A percentile compares a stretch with the other conserved stretches of the same genome.
Evolutionary conservation across 2,113 vertebrate genomes (phyloP).

Genomic region (Capreolus pygargus): DNA sequence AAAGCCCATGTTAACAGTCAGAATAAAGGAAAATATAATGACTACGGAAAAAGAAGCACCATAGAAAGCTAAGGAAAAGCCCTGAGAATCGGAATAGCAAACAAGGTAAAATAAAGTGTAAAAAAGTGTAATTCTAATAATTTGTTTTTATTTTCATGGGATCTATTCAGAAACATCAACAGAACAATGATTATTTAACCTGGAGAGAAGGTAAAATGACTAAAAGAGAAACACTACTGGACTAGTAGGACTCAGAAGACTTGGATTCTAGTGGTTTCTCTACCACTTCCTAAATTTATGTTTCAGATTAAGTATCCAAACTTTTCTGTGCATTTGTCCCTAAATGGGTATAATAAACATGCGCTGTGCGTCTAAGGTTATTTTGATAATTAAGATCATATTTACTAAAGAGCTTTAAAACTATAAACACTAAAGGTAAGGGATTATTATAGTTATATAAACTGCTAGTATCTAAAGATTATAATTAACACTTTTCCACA

Average conservation of each 20-base stretch:
- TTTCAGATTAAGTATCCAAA: neutral
- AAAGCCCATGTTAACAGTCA: neutral
- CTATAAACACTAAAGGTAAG: neutral
- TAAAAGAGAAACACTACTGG: neutral
- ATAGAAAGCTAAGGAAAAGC: neutral
- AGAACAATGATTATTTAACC: slow-evolving; percentile 4
- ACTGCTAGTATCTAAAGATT: neutral
- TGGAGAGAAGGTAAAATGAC: neutral
- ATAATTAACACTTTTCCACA: slow-evolving; percentile 25
- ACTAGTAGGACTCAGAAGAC: slow-evolving; percentile 9
- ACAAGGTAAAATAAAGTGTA: neutral
- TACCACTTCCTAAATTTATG: neutral
- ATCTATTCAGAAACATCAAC: neutral
- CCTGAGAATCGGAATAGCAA: neutral
- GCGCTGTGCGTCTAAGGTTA: neutral
- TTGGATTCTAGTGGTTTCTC: neutral
- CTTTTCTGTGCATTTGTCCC: neutral
- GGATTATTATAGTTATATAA: neutral
- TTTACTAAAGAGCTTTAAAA: slow-evolving; percentile 32
- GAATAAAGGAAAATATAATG: slow-evolving; percentile 13
- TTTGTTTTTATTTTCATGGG: slow-evolving; percentile 31
- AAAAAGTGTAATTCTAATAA: neutral
- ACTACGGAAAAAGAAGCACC: neutral
- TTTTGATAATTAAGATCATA: slow-evolving; percentile 9
- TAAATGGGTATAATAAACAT: slow-evolving; percentile 7